Base-by-base conservation (phyloP, 2,888 invertebrate genomes). In the Drosophila ezoana region DNA sequence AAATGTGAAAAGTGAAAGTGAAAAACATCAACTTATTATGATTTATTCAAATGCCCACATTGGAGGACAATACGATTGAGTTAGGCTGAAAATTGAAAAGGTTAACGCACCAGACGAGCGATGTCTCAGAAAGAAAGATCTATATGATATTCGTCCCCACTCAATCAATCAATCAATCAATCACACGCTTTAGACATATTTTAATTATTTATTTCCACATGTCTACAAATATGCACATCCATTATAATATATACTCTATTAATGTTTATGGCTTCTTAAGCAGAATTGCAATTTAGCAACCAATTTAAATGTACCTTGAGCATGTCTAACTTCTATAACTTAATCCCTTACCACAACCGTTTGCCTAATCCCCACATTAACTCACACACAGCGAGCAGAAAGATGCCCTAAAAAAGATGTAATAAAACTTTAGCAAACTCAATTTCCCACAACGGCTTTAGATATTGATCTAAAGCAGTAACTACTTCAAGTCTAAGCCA, bases 361-460 rank as follows among this genome's bases (percentile, higher is more conserved):
- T 68, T 48, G 35, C 38, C 45, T 75, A 63, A 72, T 70, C 58
- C 43, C 35, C 38, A 44, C 49, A 64, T 64, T 70, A 59, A 64
- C 43, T 57, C 32, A 56, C 49, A 38, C 32, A 28, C 47, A 40
- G 43, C 11, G 43, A 32, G 14, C 23, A 32, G 38, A 47, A 41
- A 58, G 53, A 47, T 51, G 32, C 18, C 18, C 56, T 41, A 40
- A 74, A 64, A 59, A 41, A 40, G 45, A 76, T 54, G 61, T 40
- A 62, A 72, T 76, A 72, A 72, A 75, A 72, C 62, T 75, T 75
- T 53, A 20, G 33, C 53, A 71, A 76, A 71, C 72, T 71, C 72
- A 74, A 74, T 71, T 74, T 65, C 65, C 71, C 76, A 60, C 72
- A 41, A 61, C 43, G 60, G 60, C 56, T 71, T 70, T 54, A 65